Base-by-base conservation (phyloP, 92 coral and sea anemone genomes). In the Zoanthus gigantus region DNA sequence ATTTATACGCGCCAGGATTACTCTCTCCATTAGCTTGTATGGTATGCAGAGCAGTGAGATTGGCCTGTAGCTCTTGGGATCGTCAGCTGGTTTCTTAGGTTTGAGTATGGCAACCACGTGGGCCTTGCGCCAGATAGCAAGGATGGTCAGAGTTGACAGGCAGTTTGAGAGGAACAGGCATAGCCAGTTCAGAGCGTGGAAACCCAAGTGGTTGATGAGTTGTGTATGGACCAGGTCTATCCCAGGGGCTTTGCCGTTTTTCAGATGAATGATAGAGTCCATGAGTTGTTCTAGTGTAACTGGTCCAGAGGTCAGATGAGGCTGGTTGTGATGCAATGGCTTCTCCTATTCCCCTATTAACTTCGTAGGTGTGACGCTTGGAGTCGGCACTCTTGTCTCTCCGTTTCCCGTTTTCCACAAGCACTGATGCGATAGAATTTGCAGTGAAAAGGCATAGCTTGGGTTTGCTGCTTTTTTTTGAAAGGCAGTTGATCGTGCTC, bases 211-310 rank as follows among this genome's bases (percentile, higher is more conserved):
- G 4, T 28, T 52, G 9, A 85, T 60, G 53, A 85, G 54, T 31
- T 53, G 73, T 13, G 69, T 12, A 69, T 75, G 72, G 23, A 85
- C 73, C 52, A 28, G 28, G 58, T 85, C 89, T 54, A 75, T 28
- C 18, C 88, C 88, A 71, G 84, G 89, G 45, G 84, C 85, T 75
- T 85, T 85, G 13, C 89, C 72, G 78, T 28, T 57, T 48, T 50
- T 58, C 52, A 74, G 48, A 28, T 50, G 76, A 65, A 85, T 56
- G 29, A 58, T 75, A 53, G 83, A 63, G 42, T 85, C 83, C 66
- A 74, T 10, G n/a, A 74, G 83, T 34, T 85, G 80, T 9, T 85
- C 47, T 29, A 67, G 16, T 30, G 89, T 84, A 46, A 46, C 45
- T 68, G 58, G 73, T 12, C 78, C 76, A 57, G 81, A 76, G 57